Conservation (phyloP, 1,140 invertebrate species). For the Zaprionus taronus region DNA sequence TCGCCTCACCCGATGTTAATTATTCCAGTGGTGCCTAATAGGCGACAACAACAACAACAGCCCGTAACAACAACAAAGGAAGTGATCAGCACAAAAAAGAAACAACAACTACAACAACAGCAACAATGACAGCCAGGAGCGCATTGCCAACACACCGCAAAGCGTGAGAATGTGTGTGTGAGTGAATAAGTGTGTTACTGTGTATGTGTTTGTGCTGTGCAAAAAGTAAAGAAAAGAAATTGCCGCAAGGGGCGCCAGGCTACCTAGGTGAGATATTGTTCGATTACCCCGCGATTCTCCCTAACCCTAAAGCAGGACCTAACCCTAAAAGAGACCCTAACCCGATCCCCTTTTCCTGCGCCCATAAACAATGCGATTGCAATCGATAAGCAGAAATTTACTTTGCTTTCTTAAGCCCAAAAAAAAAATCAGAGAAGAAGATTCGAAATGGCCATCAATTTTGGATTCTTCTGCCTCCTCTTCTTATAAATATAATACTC, state of each 20-base stretch:
- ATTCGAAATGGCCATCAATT: conserved; percentile 40
- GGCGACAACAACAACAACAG: conserved; percentile 34
- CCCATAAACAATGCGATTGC: conserved; percentile 77
- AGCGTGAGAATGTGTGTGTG: conserved; percentile 70
- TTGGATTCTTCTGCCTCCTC: conserved; percentile 1
- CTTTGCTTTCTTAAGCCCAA: conserved; percentile 4
- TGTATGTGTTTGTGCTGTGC: background rate
- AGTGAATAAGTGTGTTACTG: background rate
- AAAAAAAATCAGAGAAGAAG: background rate
- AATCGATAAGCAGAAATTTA: conserved; percentile 56
- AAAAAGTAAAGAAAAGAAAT: background rate
- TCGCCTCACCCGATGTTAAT: conserved; percentile 57
- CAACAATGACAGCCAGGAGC: conserved; percentile 27
- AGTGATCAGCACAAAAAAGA: conserved; percentile 24
- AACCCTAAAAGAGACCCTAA: background rate
- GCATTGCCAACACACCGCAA: conserved; percentile 7
- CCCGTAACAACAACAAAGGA: conserved; percentile 24
- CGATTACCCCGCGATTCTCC: background rate
- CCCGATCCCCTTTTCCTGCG: conserved; percentile 4
- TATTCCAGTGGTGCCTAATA: conserved; percentile 65
- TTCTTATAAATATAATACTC: conserved; percentile 14
- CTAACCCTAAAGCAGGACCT: background rate
- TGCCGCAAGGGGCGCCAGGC: conserved; percentile 19
- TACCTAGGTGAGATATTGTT: conserved; percentile 4
- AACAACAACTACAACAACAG: conserved; percentile 25